Evolutionary conservation across 2,113 vertebrate species (phyloP).

Genomic region (Dissostichus mawsoni): DNA sequence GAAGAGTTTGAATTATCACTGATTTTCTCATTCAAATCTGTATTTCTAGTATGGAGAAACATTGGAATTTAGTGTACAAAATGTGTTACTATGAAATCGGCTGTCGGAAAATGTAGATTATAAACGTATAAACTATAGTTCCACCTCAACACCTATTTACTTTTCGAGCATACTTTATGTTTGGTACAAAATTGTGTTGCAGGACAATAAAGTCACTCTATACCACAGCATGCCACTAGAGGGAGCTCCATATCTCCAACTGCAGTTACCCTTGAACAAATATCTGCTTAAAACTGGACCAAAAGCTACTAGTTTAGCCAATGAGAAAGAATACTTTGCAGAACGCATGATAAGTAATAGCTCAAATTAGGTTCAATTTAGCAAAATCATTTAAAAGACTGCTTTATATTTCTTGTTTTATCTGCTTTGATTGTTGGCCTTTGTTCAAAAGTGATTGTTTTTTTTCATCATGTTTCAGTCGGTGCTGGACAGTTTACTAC

Average conservation of each 20-base stretch:
- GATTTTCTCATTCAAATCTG: background rate
- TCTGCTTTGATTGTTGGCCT: background rate
- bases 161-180: background rate
- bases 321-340: background rate
- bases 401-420: background rate
- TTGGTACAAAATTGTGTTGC: background rate
- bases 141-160: background rate
- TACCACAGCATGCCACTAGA: conserved; percentile 44
- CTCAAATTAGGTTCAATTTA: background rate
- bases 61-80: background rate
- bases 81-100: background rate
- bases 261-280: background rate
- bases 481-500: conserved; percentile 91
- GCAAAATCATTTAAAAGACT: background rate
- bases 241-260: conserved; percentile 18
- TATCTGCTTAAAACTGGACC: background rate
- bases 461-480: conserved; percentile 78
- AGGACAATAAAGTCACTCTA: background rate
- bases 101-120: background rate
- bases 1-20: background rate
- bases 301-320: background rate
- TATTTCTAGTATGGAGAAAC: background rate
- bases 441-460: background rate
- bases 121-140: background rate
- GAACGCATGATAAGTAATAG: background rate